phyloP scores from a whole-genome alignment of 92 coral and sea anemone genomes.

The Parazoanthus swiftii region DNA sequence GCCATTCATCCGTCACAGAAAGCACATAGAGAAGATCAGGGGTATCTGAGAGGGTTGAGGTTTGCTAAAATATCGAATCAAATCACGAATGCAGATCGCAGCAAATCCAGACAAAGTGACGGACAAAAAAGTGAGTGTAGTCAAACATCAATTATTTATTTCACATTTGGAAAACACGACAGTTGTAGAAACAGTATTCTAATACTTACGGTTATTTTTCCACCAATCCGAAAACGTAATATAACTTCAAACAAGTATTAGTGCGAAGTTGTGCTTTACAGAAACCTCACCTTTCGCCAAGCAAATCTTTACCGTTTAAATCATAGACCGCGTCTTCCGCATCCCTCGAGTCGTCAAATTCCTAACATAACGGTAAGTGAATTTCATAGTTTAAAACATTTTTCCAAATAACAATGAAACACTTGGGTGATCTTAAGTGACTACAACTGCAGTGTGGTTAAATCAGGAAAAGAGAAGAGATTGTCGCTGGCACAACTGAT shows the following conservation, averaged over 20 bases:
- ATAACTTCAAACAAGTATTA: neutral
- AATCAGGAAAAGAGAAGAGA: neutral
- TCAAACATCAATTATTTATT: neutral
- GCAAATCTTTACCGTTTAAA: constrained; percentile 90
- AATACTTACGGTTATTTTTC: neutral
- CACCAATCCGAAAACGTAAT: neutral
- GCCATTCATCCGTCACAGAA: too few relatives aligned
- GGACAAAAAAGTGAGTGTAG: neutral
- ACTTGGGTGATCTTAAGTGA: neutral
- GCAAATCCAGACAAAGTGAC: too few relatives aligned
- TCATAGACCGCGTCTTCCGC: constrained; percentile 97
- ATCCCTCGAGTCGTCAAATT: constrained; percentile 90
- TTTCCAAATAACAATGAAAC: too few relatives aligned
- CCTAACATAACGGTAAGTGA: constrained; percentile 50
- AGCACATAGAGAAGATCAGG: too few relatives aligned
- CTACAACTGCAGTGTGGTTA: neutral
- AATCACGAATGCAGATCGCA: too few relatives aligned
- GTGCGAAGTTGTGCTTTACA: neutral
- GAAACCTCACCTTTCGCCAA: constrained; percentile 85
- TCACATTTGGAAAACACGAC: neutral
- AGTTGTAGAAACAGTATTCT: neutral
- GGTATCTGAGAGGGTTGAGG: too few relatives aligned
- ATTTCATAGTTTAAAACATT: neutral
- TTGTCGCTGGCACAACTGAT: neutral
- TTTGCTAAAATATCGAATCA: too few relatives aligned